Base-by-base conservation (phyloP, 2,797 vertebrate genomes). In the Sebastes reedi region DNA sequence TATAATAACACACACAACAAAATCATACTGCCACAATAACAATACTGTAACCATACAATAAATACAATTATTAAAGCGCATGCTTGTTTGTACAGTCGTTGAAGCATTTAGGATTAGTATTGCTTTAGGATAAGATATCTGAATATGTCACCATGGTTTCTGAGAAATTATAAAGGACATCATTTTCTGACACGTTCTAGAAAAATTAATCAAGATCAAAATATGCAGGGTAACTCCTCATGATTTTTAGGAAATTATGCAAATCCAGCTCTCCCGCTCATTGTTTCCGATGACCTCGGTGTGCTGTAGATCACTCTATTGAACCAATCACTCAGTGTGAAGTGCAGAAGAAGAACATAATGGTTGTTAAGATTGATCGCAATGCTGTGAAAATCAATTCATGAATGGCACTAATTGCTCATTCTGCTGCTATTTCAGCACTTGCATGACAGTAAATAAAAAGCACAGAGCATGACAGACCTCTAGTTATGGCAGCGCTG, bases 371-470 rank as follows among this genome's bases (percentile, higher is more conserved):
- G 67, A 87, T 81, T 80, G 85, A 91, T 88, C 82, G 62, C 81
- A 27, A 7, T 67, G 59, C 65, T 69, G 81, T 61, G 83, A 66
- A 87, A 42, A 79, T 85, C 75, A 79, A 84, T 86, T 80, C 60
- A 87, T 86, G 79, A 88, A 88, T 60, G 59, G n/a, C 79, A 75
- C 68, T 74, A 87, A 92, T 91, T 91, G 78, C 74, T 83, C 50
- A 61, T 55, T 64, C 61, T 29, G 67, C 79, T 83, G 67, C 73
- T 72, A 50, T 78, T 87, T 88, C 86, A 87, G 88, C 86, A 72
- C 78, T 70, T 55, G 64, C 67, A 72, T 46, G 79, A 77, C 76
- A 83, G 77, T 86, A 78, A 91, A 90, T 90, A 88, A 77, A 86
- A 86, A 81, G 72, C 83, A 74, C 6, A 46, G 66, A 65, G 67